Percentiles rank a stretch among this genome's conserved stretches.
Conservation (phyloP, 2,888 invertebrate species). For the Eupithecia vulgata region DNA sequence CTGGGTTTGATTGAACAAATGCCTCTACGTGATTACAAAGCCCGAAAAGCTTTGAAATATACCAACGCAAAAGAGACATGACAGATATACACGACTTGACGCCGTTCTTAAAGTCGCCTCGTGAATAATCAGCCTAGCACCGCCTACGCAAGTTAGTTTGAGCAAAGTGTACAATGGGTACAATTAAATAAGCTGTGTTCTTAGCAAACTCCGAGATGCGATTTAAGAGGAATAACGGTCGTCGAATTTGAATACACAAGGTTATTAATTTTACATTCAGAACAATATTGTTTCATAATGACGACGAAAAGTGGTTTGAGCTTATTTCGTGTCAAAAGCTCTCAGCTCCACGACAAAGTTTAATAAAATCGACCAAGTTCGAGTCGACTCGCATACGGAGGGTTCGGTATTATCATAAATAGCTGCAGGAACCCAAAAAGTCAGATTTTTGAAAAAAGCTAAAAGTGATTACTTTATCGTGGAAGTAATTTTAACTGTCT, state of each 20-base stretch:
- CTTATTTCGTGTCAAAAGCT: neutral
- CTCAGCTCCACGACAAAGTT: neutral
- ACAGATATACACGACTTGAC: neutral
- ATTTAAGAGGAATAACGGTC: conserved; percentile 34
- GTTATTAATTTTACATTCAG: conserved; percentile 6
- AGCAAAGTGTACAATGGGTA: conserved; percentile 32
- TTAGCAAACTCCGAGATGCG: conserved; percentile 30
- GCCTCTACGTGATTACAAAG: neutral
- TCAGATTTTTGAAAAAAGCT: no score
- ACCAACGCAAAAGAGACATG: no score
- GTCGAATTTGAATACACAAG: conserved; percentile 33
- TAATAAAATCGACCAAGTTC: no score
- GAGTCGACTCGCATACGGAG: no score
- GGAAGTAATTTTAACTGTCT: no score
- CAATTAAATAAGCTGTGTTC: conserved; percentile 37
- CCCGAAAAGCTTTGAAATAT: neutral
- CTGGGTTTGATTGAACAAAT: neutral
- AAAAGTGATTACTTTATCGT: no score
- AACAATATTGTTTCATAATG: conserved; percentile 7
- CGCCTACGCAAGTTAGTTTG: conserved; percentile 42
- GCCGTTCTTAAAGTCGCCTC: conserved; percentile 11
- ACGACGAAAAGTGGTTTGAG: neutral
- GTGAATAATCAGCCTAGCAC: conserved; percentile 17
- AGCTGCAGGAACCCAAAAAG: no score
- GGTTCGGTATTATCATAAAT: no score